phyloP scores from a whole-genome alignment of 2,113 vertebrate genomes.

The Brienomyrus brachyistius region DNA sequence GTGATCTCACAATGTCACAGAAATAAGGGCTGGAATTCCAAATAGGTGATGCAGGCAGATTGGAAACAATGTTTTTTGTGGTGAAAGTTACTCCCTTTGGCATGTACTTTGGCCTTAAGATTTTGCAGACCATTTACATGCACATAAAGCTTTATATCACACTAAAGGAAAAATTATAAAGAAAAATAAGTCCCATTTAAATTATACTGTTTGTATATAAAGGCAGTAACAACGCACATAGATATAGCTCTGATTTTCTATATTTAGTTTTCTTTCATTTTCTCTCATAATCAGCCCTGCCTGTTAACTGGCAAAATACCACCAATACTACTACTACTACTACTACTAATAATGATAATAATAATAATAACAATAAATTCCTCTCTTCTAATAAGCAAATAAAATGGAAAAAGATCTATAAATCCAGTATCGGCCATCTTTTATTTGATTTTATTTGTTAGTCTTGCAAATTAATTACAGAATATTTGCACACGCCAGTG shows the following conservation, averaged over 20 bases:
- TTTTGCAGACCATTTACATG: neutral
- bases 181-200: neutral
- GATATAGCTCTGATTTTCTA: conserved; percentile 26
- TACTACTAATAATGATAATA: neutral
- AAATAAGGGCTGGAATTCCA: too few relatives aligned
- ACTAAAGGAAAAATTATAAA: neutral
- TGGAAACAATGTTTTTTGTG: neutral
- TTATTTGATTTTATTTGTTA: neutral
- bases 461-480: neutral
- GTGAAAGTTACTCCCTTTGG: neutral
- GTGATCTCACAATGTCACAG: neutral
- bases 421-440: neutral
- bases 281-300: neutral
- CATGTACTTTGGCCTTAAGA: neutral
- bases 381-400: neutral
- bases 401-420: neutral
- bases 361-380: neutral
- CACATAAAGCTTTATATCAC: neutral
- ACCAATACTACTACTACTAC: too few relatives aligned
- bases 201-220: neutral
- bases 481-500: neutral
- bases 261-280: conserved; percentile 40
- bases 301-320: neutral
- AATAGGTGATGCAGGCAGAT: neutral
- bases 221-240: neutral